Conservation (phyloP, 2,797 vertebrate species). For the Semotilus atromaculatus region DNA sequence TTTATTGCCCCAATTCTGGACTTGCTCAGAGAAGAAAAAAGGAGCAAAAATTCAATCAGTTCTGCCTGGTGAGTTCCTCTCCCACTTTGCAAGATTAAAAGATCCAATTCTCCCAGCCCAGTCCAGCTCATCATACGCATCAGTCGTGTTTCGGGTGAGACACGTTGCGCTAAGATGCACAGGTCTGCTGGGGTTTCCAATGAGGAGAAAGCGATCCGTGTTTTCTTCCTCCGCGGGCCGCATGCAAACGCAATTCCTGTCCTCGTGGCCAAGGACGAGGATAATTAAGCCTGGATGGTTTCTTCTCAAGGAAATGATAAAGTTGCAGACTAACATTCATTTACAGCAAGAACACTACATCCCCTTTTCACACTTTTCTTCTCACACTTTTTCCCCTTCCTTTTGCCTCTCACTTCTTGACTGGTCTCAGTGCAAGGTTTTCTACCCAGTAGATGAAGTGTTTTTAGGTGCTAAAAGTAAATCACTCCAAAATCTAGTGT, state of each 20-base stretch:
- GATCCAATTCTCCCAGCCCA: constrained; percentile 77
- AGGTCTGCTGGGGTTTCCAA: constrained; percentile 38
- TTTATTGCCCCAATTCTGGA: constrained; percentile 50
- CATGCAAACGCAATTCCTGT: neutral
- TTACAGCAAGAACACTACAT: constrained; percentile 5
- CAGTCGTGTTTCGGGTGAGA: constrained; percentile 62
- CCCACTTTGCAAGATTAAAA: constrained; percentile 82
- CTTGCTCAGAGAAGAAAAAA: constrained; percentile 50
- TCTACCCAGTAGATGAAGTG: constrained; percentile 25
- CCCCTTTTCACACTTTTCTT: neutral
- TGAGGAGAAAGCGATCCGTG: constrained; percentile 33
- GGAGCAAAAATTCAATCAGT: constrained; percentile 78
- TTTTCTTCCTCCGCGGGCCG: constrained; percentile 7
- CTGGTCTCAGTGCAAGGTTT: constrained; percentile 24
- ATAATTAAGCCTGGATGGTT: constrained; percentile 34
- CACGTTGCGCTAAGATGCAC: constrained; percentile 23
- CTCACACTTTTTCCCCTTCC: neutral
- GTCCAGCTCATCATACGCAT: constrained; percentile 75
- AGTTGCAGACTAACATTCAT: constrained; percentile 7
- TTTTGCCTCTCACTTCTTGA: neutral
- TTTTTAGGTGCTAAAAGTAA: constrained; percentile 45
- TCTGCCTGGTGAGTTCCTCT: constrained; percentile 77
- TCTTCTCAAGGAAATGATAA: constrained; percentile 35
- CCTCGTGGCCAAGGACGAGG: neutral
- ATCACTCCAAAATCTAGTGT: constrained; percentile 34